Evolutionary conservation across 2,113 vertebrate species (phyloP).

Genomic region (Mirza zaza): DNA sequence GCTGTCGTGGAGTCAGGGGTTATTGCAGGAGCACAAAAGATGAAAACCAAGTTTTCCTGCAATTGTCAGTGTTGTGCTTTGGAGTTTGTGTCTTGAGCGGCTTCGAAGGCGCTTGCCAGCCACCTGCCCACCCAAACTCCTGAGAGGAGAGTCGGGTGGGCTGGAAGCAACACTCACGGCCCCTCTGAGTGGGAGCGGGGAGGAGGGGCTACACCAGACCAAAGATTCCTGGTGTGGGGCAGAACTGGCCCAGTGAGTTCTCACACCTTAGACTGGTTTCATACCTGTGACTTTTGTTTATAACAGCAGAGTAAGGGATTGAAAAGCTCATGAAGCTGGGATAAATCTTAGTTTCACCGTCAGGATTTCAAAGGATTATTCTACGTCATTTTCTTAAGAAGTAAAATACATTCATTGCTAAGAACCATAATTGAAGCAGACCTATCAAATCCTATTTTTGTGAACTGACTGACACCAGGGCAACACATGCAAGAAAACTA

Average conservation of each 20-base stretch:
- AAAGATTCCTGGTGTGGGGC: not conserved
- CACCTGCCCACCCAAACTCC: not conserved
- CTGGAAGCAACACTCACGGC: not conserved
- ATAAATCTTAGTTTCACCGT: not conserved
- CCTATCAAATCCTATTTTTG: not conserved
- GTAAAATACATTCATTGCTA: not conserved
- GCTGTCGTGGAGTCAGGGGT: not conserved
- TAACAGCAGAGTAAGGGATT: not conserved
- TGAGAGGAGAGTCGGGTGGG: no score
- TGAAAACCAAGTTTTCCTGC: not conserved
- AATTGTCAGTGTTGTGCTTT: no score
- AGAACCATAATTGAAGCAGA: not conserved
- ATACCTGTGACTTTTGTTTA: not conserved
- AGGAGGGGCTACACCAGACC: not conserved
- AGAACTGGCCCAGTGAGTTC: not conserved
- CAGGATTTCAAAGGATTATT: no score
- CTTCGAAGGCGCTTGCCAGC: no score
- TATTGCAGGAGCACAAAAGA: not conserved
- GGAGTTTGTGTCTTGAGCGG: not conserved
- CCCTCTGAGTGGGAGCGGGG: not conserved
- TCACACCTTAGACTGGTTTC: not conserved
- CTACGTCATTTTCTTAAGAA: not conserved
- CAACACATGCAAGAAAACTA: not conserved
- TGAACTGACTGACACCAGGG: not conserved
- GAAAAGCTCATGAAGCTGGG: not conserved